Base-by-base conservation (phyloP, 2,888 invertebrate genomes). In the Gryllus longicercus region DNA sequence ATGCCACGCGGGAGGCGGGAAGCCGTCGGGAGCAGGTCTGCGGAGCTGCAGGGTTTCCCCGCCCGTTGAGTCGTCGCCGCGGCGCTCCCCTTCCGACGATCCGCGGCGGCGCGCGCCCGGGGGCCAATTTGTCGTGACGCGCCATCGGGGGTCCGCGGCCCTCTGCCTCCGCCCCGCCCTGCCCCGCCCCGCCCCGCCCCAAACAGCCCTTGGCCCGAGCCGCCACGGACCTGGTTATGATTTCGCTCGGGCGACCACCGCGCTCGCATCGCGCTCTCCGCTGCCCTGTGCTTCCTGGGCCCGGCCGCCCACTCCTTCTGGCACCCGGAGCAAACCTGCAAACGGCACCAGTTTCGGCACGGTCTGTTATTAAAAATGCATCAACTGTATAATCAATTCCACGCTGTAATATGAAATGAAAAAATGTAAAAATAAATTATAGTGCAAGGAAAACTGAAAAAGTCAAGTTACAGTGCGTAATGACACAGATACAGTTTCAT, bases 61-160 rank as follows among this genome's bases (percentile, higher is more conserved):
- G 63, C 63, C 16, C 63, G 16, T 5, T 2, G 12, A 12, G 3
- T 18, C 63, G 63, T 18, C 63, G 18, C 63, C 63, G 12, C 63
- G 16, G 3, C 63, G 63, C 63, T 12, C 63, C 25, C 63, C 63
- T 63, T 63, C 63, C 18, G 63, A 63, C 63, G 63, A 3, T 63
- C 63, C 63, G 63, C 63, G 63, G 63, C 63, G 18, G 25, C 63
- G 63, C 63, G 2, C 63, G 63, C 63, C 63, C 63, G 18, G 63
- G 63, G 63, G 63, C 63, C 63, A 63, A 63, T 63, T 63, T 63
- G 63, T 63, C 18, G 63, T 63, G 63, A 63, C 63, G 63, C 63
- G 63, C 63, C 63, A 63, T 63, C 63, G 63, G 63, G 63, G 63
- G 63, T 12, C 18, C 63, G 25, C 63, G 18, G 16, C 63, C 63